phyloP scores from a whole-genome alignment of 2,113 vertebrate genomes.

The Scopus umbretta region DNA sequence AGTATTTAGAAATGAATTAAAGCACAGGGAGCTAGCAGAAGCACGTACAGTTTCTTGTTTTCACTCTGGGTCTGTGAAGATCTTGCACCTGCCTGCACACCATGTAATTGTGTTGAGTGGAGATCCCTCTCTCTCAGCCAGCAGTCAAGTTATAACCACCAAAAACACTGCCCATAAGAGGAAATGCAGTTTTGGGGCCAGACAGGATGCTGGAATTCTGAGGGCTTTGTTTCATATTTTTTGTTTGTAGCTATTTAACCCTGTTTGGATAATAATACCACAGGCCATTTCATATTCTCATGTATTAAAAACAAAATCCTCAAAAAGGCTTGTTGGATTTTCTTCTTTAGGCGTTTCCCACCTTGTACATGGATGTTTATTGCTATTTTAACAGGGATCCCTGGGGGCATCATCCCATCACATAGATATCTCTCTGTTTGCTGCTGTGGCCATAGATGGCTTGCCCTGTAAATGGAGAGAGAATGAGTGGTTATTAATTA shows the following conservation, averaged over 20 bases:
- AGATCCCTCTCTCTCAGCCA: neutral
- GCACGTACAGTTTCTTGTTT: neutral
- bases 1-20: neutral
- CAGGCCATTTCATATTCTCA: neutral
- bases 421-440: neutral
- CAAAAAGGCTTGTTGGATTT: neutral
- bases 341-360: neutral
- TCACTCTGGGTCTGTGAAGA: neutral
- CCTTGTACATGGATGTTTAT: neutral
- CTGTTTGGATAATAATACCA: neutral
- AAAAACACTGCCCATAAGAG: neutral
- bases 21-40: neutral
- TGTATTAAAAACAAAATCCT: neutral
- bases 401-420: neutral
- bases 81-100: neutral
- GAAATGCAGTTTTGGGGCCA: neutral
- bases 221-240: neutral
- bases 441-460: neutral
- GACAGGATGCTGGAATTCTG: neutral
- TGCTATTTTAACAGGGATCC: neutral
- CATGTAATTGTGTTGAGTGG: neutral
- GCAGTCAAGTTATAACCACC: neutral
- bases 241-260: neutral
- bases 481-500: neutral
- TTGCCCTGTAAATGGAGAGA: neutral